Evolutionary conservation across 2,888 invertebrate species (phyloP).

Genomic region (Amphiduros pacificus): DNA sequence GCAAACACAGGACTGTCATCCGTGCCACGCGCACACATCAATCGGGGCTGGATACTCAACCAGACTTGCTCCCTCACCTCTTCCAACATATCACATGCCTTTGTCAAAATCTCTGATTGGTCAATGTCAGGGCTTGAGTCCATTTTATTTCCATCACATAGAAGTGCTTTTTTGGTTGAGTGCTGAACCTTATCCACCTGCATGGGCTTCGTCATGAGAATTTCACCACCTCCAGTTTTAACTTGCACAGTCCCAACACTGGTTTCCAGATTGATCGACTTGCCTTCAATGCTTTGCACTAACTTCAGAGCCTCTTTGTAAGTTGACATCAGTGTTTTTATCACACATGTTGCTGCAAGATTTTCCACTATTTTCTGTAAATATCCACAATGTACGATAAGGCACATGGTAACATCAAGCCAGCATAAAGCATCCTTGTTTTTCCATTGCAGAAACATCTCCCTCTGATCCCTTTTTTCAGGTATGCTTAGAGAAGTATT

Average conservation of each 20-base stretch:
- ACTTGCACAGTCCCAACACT: conserved; percentile 17
- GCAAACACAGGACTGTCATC: conserved; percentile 55
- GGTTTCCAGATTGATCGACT: conserved; percentile 6
- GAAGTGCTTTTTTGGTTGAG: not conserved
- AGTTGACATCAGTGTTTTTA: not conserved
- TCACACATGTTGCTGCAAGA: not conserved
- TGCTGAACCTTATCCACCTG: no score
- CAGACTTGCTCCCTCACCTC: conserved; percentile 45
- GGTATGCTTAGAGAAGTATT: no score
- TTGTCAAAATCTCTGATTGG: not conserved
- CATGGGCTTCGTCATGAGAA: not conserved
- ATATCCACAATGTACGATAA: conserved; percentile 41
- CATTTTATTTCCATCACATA: not conserved
- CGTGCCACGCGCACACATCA: conserved; percentile 48
- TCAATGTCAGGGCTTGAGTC: not conserved
- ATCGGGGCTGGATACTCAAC: conserved; percentile 40
- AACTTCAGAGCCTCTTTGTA: conserved; percentile 12
- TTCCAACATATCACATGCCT: conserved; percentile 23
- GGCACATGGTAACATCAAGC: conserved; percentile 51
- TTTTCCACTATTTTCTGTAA: not conserved
- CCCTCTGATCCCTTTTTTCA: no score
- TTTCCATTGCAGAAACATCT: conserved; percentile 48
- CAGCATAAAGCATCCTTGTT: conserved; percentile 55
- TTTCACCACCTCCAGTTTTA: conserved; percentile 23
- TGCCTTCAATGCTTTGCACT: not conserved